A percentile compares a stretch with the other conserved stretches of the same genome.
phyloP scores from a whole-genome alignment of 2,113 vertebrate species.

The Phalacrocorax brasilianus region DNA sequence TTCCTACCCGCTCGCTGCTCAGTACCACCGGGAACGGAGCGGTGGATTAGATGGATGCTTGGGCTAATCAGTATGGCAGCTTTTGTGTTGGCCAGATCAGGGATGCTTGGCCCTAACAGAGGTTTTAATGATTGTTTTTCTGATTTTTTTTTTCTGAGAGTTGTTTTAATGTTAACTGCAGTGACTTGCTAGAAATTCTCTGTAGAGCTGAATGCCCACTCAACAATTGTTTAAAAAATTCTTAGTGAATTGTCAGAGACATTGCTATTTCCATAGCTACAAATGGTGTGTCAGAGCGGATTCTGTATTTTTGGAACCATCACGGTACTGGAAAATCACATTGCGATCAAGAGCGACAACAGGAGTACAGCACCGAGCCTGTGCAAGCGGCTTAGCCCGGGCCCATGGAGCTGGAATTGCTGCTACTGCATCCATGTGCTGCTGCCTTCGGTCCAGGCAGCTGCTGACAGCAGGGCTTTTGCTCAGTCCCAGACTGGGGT shows the following conservation, averaged over 20 bases:
- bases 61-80: background rate
- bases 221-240: background rate
- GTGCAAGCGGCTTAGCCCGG: background rate
- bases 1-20: fast-evolving
- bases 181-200: background rate
- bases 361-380: background rate
- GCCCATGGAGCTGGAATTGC: background rate
- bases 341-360: background rate
- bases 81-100: background rate
- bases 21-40: fast-evolving
- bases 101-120: background rate
- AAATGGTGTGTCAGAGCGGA: background rate
- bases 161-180: background rate
- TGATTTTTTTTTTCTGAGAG: background rate
- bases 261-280: background rate
- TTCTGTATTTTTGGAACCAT: background rate
- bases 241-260: background rate
- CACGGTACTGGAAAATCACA: background rate
- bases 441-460: fast-evolving
- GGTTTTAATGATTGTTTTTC: background rate
- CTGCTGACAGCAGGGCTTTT: background rate
- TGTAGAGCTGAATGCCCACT: background rate
- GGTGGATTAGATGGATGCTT: background rate
- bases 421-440: fast-evolving
- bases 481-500: background rate